phyloP scores from a whole-genome alignment of 2,113 vertebrate species.

The Varanus komodoensis region DNA sequence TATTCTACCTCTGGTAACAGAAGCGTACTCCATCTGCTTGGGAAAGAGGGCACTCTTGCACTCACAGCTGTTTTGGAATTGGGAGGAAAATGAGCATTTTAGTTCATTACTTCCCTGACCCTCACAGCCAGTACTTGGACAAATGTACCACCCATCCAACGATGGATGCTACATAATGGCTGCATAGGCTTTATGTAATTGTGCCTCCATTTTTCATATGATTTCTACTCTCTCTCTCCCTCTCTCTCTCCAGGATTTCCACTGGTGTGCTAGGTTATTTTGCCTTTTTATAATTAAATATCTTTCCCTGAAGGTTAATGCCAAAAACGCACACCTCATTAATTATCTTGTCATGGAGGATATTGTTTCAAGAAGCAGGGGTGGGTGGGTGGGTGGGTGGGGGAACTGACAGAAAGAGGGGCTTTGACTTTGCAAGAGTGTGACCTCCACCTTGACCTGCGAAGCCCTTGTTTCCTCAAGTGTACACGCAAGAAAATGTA shows the following conservation, averaged over 20 bases:
- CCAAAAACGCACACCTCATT: slow-evolving; percentile 32
- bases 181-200: not conserved
- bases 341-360: slow-evolving; percentile 47
- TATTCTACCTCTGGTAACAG: too few relatives aligned
- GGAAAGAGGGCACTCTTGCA: too few relatives aligned
- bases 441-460: slow-evolving; percentile 50
- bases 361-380: not conserved
- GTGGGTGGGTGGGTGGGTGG: too few relatives aligned
- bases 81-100: too few relatives aligned
- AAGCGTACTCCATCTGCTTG: too few relatives aligned
- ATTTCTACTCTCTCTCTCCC: too few relatives aligned
- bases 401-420: slow-evolving; percentile 29
- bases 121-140: not conserved
- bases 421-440: slow-evolving; percentile 44
- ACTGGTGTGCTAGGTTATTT: not conserved
- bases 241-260: not conserved
- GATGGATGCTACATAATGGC: not conserved
- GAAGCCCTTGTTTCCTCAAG: slow-evolving; percentile 33
- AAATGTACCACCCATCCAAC: not conserved
- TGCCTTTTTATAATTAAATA: not conserved
- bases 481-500: slow-evolving; percentile 48
- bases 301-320: not conserved
- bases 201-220: not conserved
- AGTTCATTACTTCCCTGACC: too few relatives aligned
- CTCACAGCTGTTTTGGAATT: too few relatives aligned